Base-by-base conservation (phyloP, 2,797 vertebrate species). In the Hemibagrus guttatus region DNA sequence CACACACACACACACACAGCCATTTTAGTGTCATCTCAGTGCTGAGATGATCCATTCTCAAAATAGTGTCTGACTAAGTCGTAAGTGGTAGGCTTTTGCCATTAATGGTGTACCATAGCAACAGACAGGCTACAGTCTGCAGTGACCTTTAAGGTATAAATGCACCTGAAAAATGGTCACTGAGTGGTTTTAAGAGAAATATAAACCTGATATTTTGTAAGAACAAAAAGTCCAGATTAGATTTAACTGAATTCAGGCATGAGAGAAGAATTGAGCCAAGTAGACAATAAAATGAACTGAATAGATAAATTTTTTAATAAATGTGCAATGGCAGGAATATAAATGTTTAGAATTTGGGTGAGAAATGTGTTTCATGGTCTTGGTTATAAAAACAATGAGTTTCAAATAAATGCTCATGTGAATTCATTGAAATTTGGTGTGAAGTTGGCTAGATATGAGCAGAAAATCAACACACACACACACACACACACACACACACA, bases 91-190 rank as follows among this genome's bases (percentile, higher is more conserved):
- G 23, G 35, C 13, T 49, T 63, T 52, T 63, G 26, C 59, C 58
- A 63, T 81, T 63, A 81, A 61, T 63, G 23, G 39, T 81, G 58
- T 63, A 81, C 35, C 79, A 81, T 63, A 46, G 79, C 79, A 81
- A 63, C 58, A 63, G 39, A 63, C 63, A 14, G 58, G 35, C 35
- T 81, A 17, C 14, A 49, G 35, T 81, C 42, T 66, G 80, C 28
- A 39, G 54, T 59, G 52, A 35, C 17, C 31, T 56, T 12, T 78
- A 58, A 21, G 75, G 28, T 21, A 79, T 21, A 39, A 4, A 59
- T 52, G 39, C 9, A 54, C 14, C 74, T 54, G 31, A 39, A 56
- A 26, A 42, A 54, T 59, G 31, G 39, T 28, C 31, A 79, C 6
- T 59, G 28, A 23, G 54, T 59, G 28, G 28, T n/a, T 59, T 35